Conservation (phyloP, 2,797 vertebrate genomes). For the Trematomus bernacchii region DNA sequence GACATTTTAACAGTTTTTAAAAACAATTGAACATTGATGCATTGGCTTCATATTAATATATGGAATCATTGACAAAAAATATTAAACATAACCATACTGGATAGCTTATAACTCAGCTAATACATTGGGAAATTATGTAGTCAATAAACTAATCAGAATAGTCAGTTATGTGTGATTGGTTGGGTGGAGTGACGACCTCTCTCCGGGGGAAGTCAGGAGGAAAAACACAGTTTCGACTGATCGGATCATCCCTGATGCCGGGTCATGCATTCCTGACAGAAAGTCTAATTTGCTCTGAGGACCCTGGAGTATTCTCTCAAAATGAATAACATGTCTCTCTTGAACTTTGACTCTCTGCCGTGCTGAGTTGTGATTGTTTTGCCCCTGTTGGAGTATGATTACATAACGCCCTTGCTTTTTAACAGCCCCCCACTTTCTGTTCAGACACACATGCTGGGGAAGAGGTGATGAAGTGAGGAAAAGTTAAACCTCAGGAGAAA, state of each 20-base stretch:
- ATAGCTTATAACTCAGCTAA: background rate
- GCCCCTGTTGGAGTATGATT: conserved; percentile 77
- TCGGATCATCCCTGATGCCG: conserved; percentile 32
- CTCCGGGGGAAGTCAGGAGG: conserved; percentile 34
- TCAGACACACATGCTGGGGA: conserved; percentile 42
- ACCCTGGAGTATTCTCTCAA: conserved; percentile 66
- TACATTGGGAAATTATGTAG: background rate
- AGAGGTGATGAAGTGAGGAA: conserved; percentile 56
- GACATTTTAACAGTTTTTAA: too few relatives aligned
- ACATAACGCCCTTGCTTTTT: conserved; percentile 74
- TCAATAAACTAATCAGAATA: conserved; percentile 3
- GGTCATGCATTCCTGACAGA: conserved; percentile 43
- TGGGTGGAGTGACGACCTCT: conserved; percentile 36
- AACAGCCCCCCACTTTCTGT: conserved; percentile 63
- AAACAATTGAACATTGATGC: too few relatives aligned
- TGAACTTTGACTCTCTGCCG: conserved; percentile 76
- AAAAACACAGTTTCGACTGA: conserved; percentile 48
- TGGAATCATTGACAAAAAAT: background rate
- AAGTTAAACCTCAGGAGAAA: conserved; percentile 56
- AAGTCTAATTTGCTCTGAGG: conserved; percentile 40
- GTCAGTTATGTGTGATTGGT: conserved; percentile 22
- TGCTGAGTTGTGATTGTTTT: conserved; percentile 75
- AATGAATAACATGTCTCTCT: conserved; percentile 76
- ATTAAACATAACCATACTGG: background rate
- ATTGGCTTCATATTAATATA: background rate